Evolutionary conservation across 2,797 vertebrate species (phyloP).

Genomic region (Sebastes paucispinis): DNA sequence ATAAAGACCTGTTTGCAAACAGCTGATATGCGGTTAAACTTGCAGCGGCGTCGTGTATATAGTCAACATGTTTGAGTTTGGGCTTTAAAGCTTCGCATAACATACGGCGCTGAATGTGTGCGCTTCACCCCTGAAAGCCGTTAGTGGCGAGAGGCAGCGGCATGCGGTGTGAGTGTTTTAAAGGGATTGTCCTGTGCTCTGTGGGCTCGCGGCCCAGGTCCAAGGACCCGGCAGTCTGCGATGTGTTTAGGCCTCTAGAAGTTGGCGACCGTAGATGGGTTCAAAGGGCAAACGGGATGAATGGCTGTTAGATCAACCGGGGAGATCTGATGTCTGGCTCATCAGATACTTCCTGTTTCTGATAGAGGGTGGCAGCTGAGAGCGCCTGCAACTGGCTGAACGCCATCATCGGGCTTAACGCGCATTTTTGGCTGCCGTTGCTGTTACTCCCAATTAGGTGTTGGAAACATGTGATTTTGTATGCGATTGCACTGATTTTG

Average conservation of each 20-base stretch:
- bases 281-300: slow-evolving; percentile 60
- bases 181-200: slow-evolving; percentile 46
- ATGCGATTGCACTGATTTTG: neutral
- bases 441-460: neutral
- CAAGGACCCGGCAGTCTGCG: slow-evolving; percentile 7
- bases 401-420: slow-evolving; percentile 27
- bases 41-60: slow-evolving; percentile 49
- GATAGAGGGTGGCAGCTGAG: slow-evolving; percentile 65
- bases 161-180: slow-evolving; percentile 35
- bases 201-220: slow-evolving; percentile 15
- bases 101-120: slow-evolving; percentile 21
- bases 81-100: slow-evolving; percentile 44
- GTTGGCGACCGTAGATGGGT: slow-evolving; percentile 34
- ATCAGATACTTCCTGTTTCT: slow-evolving; percentile 72
- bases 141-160: neutral
- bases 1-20: slow-evolving; percentile 73
- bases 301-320: slow-evolving; percentile 51
- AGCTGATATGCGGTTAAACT: slow-evolving; percentile 67
- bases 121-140: neutral
- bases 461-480: neutral
- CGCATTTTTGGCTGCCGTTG: slow-evolving; percentile 11
- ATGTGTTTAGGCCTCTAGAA: slow-evolving; percentile 32
- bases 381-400: slow-evolving; percentile 34
- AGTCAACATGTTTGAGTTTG: slow-evolving; percentile 68
- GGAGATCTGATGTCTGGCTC: slow-evolving; percentile 60